Conservation (phyloP, 64 coral and sea anemone genomes). For the Montipora sp. region DNA sequence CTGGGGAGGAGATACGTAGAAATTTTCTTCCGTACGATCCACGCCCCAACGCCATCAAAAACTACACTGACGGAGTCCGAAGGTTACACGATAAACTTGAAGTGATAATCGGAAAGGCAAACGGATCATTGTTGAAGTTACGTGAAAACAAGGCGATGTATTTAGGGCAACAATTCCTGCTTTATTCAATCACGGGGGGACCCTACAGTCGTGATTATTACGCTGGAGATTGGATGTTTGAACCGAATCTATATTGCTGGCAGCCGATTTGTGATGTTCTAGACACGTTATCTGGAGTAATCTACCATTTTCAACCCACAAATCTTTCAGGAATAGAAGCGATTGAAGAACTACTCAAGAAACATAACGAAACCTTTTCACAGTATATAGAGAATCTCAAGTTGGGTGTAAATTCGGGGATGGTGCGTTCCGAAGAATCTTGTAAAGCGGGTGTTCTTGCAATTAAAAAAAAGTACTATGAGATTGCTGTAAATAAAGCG, state of each 20-base stretch:
- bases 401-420: slow-evolving; percentile 15
- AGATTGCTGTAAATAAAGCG: background rate
- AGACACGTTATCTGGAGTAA: background rate
- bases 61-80: slow-evolving; percentile 53
- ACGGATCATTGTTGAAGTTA: slow-evolving; percentile 45
- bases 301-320: background rate
- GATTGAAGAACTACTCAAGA: slow-evolving; percentile 1
- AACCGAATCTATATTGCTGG: slow-evolving; percentile 63
- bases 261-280: slow-evolving; percentile 28
- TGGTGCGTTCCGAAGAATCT: slow-evolving; percentile 26
- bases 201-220: slow-evolving; percentile 61
- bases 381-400: slow-evolving; percentile 52
- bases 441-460: slow-evolving; percentile 14
- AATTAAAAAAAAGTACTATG: background rate
- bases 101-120: slow-evolving; percentile 51
- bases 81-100: slow-evolving; percentile 22
- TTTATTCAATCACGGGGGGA: slow-evolving; percentile 34
- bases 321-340: slow-evolving; percentile 6
- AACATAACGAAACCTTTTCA: slow-evolving; percentile 30
- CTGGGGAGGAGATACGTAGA: slow-evolving; percentile 19
- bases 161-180: slow-evolving; percentile 39
- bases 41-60: slow-evolving; percentile 36
- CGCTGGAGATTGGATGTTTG: slow-evolving; percentile 72
- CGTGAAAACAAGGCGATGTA: slow-evolving; percentile 65
- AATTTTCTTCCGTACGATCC: slow-evolving; percentile 68